These are phyloP conservation scores for Amphilophus citrinellus DNA, from an alignment of 2,113 vertebrate species.

Conservation along the genomic window DNA sequence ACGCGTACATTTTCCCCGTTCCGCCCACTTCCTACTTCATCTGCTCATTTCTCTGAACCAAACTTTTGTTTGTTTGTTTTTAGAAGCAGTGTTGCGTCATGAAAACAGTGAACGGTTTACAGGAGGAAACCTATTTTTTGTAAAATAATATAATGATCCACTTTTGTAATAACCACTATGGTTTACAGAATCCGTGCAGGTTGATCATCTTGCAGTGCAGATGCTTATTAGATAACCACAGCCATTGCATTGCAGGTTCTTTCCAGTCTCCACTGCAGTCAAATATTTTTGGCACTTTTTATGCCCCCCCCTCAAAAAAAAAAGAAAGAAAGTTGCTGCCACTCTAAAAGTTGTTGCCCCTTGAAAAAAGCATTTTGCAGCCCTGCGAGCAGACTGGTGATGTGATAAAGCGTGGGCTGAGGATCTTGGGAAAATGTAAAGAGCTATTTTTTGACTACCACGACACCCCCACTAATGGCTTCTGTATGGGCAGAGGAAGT, in stretches of 20 bases:
- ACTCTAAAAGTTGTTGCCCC: not conserved
- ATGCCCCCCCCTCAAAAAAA: no score
- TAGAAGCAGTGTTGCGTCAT: not conserved
- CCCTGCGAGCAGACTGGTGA: not conserved
- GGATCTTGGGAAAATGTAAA: conserved; percentile 23
- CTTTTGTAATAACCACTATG: not conserved
- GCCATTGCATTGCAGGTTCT: not conserved
- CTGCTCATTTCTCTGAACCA: not conserved
- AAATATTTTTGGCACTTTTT: no score
- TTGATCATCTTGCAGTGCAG: not conserved
- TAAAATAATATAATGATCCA: not conserved
- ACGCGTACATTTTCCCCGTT: not conserved
- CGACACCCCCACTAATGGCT: not conserved
- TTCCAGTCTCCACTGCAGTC: no score
- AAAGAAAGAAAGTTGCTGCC: no score
- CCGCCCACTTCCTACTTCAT: conserved; percentile 50
- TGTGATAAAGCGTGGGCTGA: conserved; percentile 19
- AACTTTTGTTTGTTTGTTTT: not conserved
- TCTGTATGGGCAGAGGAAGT: conserved; percentile 39
- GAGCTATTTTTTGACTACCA: conserved; percentile 22
- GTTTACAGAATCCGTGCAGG: not conserved
- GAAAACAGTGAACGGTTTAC: not conserved
- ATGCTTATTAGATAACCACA: not conserved
- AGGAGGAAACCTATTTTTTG: not conserved
- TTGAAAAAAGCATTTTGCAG: not conserved